These are phyloP conservation scores for Corythoichthys haematopterus DNA, from an alignment of 2,113 vertebrate species.

Conservation along the genomic window DNA sequence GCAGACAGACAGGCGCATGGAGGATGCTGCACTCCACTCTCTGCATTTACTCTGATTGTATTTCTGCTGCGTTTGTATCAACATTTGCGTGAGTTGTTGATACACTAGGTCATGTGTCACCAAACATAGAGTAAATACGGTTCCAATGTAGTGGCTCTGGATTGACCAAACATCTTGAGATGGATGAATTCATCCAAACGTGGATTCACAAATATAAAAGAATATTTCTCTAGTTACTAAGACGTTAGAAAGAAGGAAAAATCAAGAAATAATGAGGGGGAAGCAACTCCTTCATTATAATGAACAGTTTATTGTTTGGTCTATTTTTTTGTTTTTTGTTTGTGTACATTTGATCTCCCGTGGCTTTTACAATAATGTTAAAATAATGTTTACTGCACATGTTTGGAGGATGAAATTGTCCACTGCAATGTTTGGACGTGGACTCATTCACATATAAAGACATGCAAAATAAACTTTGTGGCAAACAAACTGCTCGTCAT, in stretches of 20 bases:
- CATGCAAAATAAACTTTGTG: slow-evolving; percentile 42
- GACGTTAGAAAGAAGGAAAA: neutral
- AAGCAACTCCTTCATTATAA: neutral
- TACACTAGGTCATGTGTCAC: neutral
- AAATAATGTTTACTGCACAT: slow-evolving; percentile 20
- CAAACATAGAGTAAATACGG: slow-evolving; percentile 1
- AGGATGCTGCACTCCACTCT: neutral
- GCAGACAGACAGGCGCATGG: slow-evolving; percentile 17
- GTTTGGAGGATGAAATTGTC: slow-evolving; percentile 54
- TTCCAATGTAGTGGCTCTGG: neutral
- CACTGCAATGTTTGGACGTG: slow-evolving; percentile 40
- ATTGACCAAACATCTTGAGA: neutral
- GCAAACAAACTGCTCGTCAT: slow-evolving; percentile 49
- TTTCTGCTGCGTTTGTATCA: slow-evolving; percentile 6
- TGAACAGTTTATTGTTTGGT: neutral
- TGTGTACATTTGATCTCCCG: neutral
- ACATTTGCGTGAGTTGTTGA: neutral
- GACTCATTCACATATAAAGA: slow-evolving; percentile 39
- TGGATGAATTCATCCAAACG: neutral
- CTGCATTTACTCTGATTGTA: slow-evolving; percentile 3
- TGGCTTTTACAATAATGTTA: neutral
- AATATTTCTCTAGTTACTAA: neutral
- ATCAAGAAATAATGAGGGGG: neutral
- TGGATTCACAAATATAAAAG: neutral
- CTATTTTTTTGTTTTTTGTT: neutral